Evolutionary conservation across 2,797 vertebrate species (phyloP), one percentile per base, ranked within the genome.

Genomic region (Poeciliopsis presidionis): DNA sequence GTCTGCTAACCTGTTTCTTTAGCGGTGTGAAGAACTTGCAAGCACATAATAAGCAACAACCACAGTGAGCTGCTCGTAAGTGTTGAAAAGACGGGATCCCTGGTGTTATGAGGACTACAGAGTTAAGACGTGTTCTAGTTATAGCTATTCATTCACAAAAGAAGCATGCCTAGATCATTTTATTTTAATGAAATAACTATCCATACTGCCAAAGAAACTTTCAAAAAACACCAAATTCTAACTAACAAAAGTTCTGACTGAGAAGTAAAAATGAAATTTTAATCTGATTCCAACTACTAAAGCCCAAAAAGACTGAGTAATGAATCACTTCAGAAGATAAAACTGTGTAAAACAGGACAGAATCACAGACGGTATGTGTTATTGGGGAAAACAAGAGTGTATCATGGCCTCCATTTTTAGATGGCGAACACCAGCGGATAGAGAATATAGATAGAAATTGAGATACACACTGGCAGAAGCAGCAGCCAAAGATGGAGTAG

Each of bases 401-500:
- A 12, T 75, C 11, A 53, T 75, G 36, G 61, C 14, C 74, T 78
- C 45, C 47, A 45, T 79, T 81, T 79, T 71, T 33, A 73, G 89
- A 81, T 77, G 70, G 65, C 67, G 71, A 63, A 47, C 55, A 70
- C 69, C 36, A 51, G 36, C 79, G 46, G 80, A 81, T 41, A 61
- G 73, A 83, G 30, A 28, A 76, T 71, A 79, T 61, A 83, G 79
- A 86, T 78, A 78, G 71, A 83, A 85, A 81, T 12, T 79, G 78
- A 88, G 91, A 91, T 81, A 28, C 30, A 18, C 85, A 86, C 51
- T 45, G 65, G 74, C 71, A 81, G 81, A 82, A 82, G 75, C 78
- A 59, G 76, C 76, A 80, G 78, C 74, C 72, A 81, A 74, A 85
- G 92, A 89, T 83, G 88, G 88, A 90, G 84, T 69, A 82, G 87